Conservation (phyloP, 2,113 vertebrate species). For the Rhodinocichla rosea region DNA sequence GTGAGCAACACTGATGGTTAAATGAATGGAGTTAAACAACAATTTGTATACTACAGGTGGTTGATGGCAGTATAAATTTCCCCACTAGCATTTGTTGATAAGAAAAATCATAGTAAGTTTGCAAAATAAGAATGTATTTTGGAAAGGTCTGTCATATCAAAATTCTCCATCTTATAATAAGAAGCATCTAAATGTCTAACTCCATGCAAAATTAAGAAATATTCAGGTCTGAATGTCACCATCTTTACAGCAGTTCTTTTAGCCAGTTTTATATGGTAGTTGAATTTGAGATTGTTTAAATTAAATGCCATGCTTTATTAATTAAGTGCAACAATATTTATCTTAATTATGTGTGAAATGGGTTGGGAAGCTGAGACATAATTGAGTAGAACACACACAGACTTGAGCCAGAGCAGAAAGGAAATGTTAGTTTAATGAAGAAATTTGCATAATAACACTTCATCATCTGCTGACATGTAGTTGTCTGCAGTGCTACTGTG, state of each 20-base stretch:
- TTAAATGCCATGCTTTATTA: neutral
- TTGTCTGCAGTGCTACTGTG: neutral
- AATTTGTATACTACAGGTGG: neutral
- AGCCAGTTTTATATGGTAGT: neutral
- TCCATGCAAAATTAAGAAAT: neutral
- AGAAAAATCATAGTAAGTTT: neutral
- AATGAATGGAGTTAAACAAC: neutral
- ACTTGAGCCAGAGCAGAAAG: neutral
- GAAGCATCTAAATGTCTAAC: neutral
- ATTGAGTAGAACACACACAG: neutral
- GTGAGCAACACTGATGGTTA: neutral
- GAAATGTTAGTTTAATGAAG: neutral
- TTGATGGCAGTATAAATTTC: neutral
- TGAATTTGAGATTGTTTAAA: neutral
- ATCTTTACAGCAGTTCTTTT: neutral
- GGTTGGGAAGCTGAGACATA: neutral
- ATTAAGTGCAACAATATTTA: slow-evolving; percentile 20
- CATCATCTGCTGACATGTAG: neutral
- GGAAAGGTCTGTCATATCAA: neutral
- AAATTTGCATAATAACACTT: neutral
- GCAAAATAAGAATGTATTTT: neutral
- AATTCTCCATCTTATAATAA: neutral
- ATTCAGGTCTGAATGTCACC: neutral
- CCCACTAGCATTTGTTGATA: neutral
- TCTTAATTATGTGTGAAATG: neutral